These are phyloP conservation scores for Mesorhabditis belari DNA, from an alignment of 2,888 invertebrate genomes.

Conservation along the genomic window DNA sequence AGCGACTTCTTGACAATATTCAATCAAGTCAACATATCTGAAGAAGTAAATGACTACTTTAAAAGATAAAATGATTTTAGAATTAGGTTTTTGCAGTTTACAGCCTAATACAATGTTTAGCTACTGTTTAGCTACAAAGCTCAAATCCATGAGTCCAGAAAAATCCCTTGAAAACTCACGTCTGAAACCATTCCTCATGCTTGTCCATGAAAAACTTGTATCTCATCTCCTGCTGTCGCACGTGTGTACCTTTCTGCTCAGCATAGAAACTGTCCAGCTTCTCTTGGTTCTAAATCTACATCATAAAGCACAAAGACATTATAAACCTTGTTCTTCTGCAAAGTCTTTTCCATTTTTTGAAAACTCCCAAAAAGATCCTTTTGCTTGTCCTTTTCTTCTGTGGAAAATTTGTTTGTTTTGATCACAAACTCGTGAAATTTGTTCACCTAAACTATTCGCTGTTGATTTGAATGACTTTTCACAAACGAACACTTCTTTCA, in stretches of 20 bases:
- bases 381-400: slow-evolving; percentile 24
- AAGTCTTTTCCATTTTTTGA: slow-evolving; percentile 23
- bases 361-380: slow-evolving; percentile 14
- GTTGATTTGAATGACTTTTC: no score
- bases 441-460: slow-evolving; percentile 18
- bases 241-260: slow-evolving; percentile 17
- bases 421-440: slow-evolving; percentile 16
- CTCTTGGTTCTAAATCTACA: slow-evolving; percentile 9
- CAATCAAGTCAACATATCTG: background rate
- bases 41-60: background rate
- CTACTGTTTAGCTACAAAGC: background rate
- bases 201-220: slow-evolving; percentile 35
- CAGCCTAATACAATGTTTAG: background rate
- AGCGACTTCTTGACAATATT: background rate
- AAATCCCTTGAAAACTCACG: slow-evolving; percentile 7
- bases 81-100: background rate
- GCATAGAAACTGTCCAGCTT: slow-evolving; percentile 16
- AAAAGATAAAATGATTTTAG: no score
- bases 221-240: slow-evolving; percentile 26
- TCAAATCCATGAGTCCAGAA: no score
- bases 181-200: slow-evolving; percentile 24
- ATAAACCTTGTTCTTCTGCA: slow-evolving; percentile 10
- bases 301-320: background rate
- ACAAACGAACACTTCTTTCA: background rate
- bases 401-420: slow-evolving; percentile 19